These are phyloP conservation scores for Stenoptilia bipunctidactyla DNA, from an alignment of 2,888 invertebrate genomes.

Conservation along the genomic window DNA sequence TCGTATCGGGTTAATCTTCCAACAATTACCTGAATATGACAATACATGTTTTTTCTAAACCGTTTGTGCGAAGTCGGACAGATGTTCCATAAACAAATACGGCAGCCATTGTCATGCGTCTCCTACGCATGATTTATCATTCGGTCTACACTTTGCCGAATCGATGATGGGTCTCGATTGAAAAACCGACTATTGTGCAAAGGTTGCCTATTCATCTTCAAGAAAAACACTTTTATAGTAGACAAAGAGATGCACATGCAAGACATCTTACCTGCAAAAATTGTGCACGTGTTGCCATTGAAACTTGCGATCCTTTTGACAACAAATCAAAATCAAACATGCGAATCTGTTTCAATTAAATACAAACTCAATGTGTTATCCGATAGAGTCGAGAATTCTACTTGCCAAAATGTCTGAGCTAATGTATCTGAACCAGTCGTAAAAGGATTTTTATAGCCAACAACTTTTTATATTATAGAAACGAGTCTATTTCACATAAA, in stretches of 20 bases:
- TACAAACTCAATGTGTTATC: conserved; percentile 4
- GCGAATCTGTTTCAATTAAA: conserved; percentile 1
- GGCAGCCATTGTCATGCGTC: conserved; percentile 36
- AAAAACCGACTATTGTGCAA: conserved; percentile 59
- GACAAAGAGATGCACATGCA: conserved; percentile 63
- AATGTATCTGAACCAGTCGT: conserved; percentile 35
- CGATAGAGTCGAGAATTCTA: not conserved
- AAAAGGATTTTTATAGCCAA: conserved; percentile 35
- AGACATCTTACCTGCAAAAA: conserved; percentile 52
- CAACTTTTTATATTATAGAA: conserved; percentile 35
- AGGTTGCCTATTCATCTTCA: conserved; percentile 38
- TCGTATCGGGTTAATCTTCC: conserved; percentile 64
- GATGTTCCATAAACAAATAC: conserved; percentile 63
- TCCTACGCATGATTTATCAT: conserved; percentile 62
- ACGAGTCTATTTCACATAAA: conserved; percentile 36
- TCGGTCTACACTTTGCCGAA: conserved; percentile 37
- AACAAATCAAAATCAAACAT: not conserved
- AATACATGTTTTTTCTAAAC: conserved; percentile 43
- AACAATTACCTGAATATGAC: conserved; percentile 50
- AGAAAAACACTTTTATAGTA: conserved; percentile 52
- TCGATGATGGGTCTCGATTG: conserved; percentile 47
- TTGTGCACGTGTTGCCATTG: conserved; percentile 58
- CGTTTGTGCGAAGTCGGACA: conserved; percentile 42
- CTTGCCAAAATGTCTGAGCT: conserved; percentile 11
- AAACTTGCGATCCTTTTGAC: conserved; percentile 32